Percentiles rank a stretch among this genome's conserved stretches.
phyloP scores from a whole-genome alignment of 2,113 vertebrate species.

The Columbina picui region DNA sequence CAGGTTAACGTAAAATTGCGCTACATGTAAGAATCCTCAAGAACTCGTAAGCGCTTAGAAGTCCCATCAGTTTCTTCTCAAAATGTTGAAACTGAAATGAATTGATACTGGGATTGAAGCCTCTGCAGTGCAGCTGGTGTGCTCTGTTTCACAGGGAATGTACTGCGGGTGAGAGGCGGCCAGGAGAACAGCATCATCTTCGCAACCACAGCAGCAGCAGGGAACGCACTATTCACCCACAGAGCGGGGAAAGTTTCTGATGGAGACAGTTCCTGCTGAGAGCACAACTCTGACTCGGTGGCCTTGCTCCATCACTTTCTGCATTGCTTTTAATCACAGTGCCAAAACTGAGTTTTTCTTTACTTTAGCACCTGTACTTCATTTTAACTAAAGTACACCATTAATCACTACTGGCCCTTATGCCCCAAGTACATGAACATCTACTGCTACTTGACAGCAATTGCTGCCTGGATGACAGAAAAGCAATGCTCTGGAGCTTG shows the following conservation, averaged over 20 bases:
- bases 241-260: too few relatives aligned
- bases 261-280: not conserved
- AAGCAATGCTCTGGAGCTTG: not conserved
- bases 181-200: not conserved
- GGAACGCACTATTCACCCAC: not conserved
- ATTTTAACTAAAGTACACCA: not conserved
- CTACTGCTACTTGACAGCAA: too few relatives aligned
- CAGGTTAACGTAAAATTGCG: rapidly evolving
- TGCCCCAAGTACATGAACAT: not conserved
- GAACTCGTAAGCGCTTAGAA: too few relatives aligned
- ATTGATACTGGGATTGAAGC: not conserved
- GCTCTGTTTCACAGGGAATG: rapidly evolving
- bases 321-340: not conserved
- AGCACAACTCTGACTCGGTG: rapidly evolving
- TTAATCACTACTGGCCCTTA: rapidly evolving
- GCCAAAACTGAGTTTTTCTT: not conserved
- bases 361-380: not conserved
- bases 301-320: not conserved
- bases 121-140: not conserved
- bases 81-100: not conserved
- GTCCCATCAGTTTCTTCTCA: not conserved
- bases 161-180: not conserved
- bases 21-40: rapidly evolving
- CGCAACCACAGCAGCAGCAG: too few relatives aligned
- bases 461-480: not conserved